Conservation (phyloP, 2,113 vertebrate genomes). For the Perognathus longimembris region DNA sequence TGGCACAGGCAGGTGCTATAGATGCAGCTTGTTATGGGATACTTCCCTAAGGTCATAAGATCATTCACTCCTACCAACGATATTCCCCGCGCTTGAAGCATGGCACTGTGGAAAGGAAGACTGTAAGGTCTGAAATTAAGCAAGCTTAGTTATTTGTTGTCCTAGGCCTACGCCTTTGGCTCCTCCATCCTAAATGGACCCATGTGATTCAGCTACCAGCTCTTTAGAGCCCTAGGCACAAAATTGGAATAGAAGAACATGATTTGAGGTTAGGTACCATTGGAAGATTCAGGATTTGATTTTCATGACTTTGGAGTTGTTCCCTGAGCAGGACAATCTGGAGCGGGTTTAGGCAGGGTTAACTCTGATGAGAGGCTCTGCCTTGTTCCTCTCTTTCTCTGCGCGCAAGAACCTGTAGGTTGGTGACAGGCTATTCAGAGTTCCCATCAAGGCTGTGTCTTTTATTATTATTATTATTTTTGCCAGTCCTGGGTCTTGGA, state of each 20-base stretch:
- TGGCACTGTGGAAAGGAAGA: neutral
- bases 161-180: constrained; percentile 36
- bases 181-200: constrained; percentile 71
- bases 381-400: neutral
- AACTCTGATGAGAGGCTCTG: neutral
- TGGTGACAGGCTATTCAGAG: neutral
- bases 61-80: accelerated
- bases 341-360: neutral
- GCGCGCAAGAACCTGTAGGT: neutral
- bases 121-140: neutral
- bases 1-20: neutral
- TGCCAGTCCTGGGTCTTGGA: too few relatives aligned
- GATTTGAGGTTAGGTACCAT: neutral
- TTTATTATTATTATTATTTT: too few relatives aligned
- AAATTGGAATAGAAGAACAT: neutral
- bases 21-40: neutral
- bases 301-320: neutral
- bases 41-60: neutral
- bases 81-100: neutral
- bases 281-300: neutral
- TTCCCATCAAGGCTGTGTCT: too few relatives aligned
- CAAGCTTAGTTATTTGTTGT: neutral
- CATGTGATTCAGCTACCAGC: constrained; percentile 67
- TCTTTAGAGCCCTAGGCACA: constrained; percentile 64
- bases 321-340: neutral